A percentile compares a stretch with the other conserved stretches of the same genome.
These are phyloP conservation scores for Indri indri DNA, from an alignment of 2,113 vertebrate genomes.

Conservation along the genomic window DNA sequence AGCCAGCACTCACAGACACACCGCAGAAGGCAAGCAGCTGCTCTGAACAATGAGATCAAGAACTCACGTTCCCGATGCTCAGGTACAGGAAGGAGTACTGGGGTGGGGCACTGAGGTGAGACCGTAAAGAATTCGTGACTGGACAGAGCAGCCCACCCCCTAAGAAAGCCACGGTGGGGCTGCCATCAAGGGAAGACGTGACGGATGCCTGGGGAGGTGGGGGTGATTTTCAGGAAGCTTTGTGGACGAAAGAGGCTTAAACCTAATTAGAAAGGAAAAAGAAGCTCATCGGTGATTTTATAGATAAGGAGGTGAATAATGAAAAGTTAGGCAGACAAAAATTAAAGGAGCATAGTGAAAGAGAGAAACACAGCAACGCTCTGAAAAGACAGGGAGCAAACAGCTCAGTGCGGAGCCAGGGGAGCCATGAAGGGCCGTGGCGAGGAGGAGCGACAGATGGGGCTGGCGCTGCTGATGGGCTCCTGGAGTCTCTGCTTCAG, in stretches of 20 bases:
- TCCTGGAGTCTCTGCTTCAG: slow-evolving; percentile 41
- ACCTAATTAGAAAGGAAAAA: slow-evolving; percentile 5
- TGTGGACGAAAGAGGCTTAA: slow-evolving; percentile 30
- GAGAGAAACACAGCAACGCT: slow-evolving; percentile 51
- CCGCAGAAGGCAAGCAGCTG: neutral
- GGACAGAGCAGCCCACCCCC: neutral
- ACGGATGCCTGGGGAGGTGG: neutral
- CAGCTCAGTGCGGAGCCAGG: slow-evolving; percentile 30
- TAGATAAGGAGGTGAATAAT: slow-evolving; percentile 53
- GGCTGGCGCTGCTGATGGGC: neutral
- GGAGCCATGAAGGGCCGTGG: slow-evolving; percentile 41
- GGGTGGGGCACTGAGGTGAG: neutral
- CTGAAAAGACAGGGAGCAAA: slow-evolving; percentile 49
- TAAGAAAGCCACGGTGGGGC: neutral
- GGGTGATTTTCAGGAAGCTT: neutral
- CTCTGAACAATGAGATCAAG: neutral
- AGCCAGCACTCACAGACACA: neutral
- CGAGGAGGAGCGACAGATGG: slow-evolving; percentile 55
- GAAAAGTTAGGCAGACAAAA: slow-evolving; percentile 55
- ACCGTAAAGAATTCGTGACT: neutral
- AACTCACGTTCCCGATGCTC: neutral
- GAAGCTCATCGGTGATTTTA: slow-evolving; percentile 25
- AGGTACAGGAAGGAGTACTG: neutral
- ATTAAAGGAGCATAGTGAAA: slow-evolving; percentile 54
- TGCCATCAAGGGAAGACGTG: neutral